Percentiles rank a stretch among this genome's conserved stretches.
phyloP scores from a whole-genome alignment of 2,797 vertebrate genomes.

The Parauchenoglanis punctatus region DNA sequence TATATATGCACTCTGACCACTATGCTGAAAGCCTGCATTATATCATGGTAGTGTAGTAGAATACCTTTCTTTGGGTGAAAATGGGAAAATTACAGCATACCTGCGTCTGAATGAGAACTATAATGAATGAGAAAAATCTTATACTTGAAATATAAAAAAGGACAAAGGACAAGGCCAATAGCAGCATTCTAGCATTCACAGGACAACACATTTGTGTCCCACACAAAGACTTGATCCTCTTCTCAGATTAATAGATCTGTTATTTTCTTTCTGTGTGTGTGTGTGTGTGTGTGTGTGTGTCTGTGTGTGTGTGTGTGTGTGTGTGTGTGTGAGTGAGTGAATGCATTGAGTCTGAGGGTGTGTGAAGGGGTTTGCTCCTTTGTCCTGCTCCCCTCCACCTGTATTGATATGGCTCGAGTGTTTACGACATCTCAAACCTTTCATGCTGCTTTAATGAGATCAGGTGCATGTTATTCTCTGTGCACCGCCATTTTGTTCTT shows the following conservation, averaged over 20 bases:
- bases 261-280: no score
- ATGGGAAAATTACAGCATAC: not conserved
- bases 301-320: not conserved
- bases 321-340: not conserved
- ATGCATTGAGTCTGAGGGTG: conserved; percentile 25
- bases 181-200: conserved; percentile 4
- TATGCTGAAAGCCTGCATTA: not conserved
- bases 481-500: conserved; percentile 50
- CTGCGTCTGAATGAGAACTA: not conserved
- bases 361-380: conserved; percentile 29
- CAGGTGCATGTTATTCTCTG: conserved; percentile 56
- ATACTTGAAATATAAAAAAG: conserved; percentile 10
- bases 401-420: conserved; percentile 45
- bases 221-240: conserved; percentile 29
- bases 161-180: conserved; percentile 30
- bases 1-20: not conserved
- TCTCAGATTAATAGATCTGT: conserved; percentile 20
- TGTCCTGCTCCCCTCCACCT: conserved; percentile 42
- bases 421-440: conserved; percentile 53
- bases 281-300: no score
- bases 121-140: not conserved
- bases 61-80: not conserved
- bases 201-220: conserved; percentile 12
- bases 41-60: not conserved
- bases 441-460: conserved; percentile 64